Evolutionary conservation across 2,888 invertebrate genomes (phyloP).

Genomic region (Cinara cedri): DNA sequence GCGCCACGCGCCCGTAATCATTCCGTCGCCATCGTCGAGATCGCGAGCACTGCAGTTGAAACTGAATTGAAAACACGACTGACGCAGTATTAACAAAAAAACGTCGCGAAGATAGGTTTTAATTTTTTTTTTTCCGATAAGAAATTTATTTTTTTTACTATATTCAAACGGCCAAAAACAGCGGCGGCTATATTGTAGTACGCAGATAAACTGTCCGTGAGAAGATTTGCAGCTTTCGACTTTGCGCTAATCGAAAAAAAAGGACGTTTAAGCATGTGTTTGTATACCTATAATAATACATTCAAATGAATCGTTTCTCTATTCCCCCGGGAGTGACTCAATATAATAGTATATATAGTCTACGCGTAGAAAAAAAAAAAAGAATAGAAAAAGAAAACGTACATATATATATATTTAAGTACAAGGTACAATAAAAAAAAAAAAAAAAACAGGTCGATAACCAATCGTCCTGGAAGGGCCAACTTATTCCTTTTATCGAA

Average conservation of each 20-base stretch:
- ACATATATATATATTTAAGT: no score
- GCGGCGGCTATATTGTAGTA: no score
- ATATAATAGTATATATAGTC: not conserved
- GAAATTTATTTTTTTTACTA: slow-evolving; percentile 25
- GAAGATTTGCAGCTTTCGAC: slow-evolving; percentile 5
- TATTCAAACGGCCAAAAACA: not conserved
- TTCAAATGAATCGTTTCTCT: slow-evolving; percentile 43
- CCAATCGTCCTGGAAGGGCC: not conserved
- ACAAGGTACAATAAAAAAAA: slow-evolving; percentile 23
- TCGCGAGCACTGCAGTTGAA: slow-evolving; percentile 22
- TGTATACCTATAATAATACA: slow-evolving; percentile 41
- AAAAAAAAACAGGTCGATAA: slow-evolving; percentile 23
- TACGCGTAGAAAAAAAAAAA: not conserved
- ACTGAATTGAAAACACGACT: slow-evolving; percentile 33
- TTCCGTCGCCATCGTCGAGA: not conserved
- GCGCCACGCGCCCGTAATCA: slow-evolving; percentile 8
- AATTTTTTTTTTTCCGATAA: slow-evolving; percentile 25
- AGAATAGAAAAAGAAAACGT: not conserved
- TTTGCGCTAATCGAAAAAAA: slow-evolving; percentile 48
- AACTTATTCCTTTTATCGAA: slow-evolving; percentile 11
- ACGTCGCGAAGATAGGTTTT: slow-evolving; percentile 1
- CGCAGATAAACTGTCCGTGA: slow-evolving; percentile 10
- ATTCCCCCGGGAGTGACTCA: slow-evolving; percentile 13
- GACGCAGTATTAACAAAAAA: not conserved
- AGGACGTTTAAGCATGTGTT: slow-evolving; percentile 35